Base-by-base conservation (phyloP, 2,888 invertebrate species). In the Hypolimnas misippus region DNA sequence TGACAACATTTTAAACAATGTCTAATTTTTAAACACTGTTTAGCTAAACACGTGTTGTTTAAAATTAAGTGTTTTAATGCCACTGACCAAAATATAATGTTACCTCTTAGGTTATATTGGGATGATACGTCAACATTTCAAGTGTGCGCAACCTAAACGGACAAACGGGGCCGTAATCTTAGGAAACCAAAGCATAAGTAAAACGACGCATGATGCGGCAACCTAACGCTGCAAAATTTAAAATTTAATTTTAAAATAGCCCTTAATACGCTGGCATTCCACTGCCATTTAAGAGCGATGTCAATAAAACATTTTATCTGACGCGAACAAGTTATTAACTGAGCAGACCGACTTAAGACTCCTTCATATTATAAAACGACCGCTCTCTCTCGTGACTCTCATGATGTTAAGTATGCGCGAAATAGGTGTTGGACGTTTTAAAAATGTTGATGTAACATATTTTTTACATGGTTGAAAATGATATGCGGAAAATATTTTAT, bases 241-340 rank as follows among this genome's bases (percentile, higher is more conserved):
- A n/a, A n/a, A n/a, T n/a, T n/a, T n/a, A n/a, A n/a, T n/a, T 21
- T 51, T 56, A 50, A 57, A 40, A 19, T 19, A 14, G 31, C 14
- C 33, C 25, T 40, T 59, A 35, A 42, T 52, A 19, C 44, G 5
- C 50, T 58, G 25, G 50, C 54, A 58, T 63, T 42, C 59, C 42
- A 50, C 33, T 51, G 50, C 31, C 46, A 25, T 54, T 49, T 61
- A 55, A 57, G 49, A 55, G 57, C 56, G 57, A 49, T 56, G 62
- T 29, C 57, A 59, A 57, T 56, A 57, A 57, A 62, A 57, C 31
- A 17, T 31, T 62, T 56, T 62, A 57, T 57, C 35, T 55, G 62
- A 57, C 61, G 61, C 57, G 44, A 54, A 56, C 63, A 51, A 62
- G 57, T 65, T 57, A 62, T 65, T 58, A 62, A 55, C 40, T 49